Base-by-base conservation (phyloP, 2,113 vertebrate genomes). In the Anarhynchus alexandrinus region DNA sequence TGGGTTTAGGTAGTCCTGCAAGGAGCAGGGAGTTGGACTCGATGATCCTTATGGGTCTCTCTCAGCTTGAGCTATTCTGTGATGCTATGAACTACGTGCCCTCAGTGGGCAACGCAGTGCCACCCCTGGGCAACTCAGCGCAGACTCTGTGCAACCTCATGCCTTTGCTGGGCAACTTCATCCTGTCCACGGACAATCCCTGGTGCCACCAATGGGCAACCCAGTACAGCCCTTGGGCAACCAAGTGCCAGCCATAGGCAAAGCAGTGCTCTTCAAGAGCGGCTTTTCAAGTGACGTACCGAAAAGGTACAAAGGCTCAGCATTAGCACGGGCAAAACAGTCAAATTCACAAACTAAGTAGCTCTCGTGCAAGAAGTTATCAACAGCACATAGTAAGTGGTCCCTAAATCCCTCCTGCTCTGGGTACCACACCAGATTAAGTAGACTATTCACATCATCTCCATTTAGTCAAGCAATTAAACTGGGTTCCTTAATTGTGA, bases 351-450 rank as follows among this genome's bases (percentile, higher is more conserved):
- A 49, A 42, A 18, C 8, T 14, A 29, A 21, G 29, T 8, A 21
- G 54, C 51, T 49, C 40, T 47, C 7, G 9, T 23, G 59, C 4
- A 61, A 87, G 66, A 69, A 49, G 36, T 40, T 43, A n/a, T 13
- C 69, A 49, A 40, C 43, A 6, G 55, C 49, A 52, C 29, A 5
- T 16, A 40, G 23, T 8, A 22, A 38, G 9, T 10, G 34, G 21
- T 54, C 34, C 27, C 59, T 36, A 71, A 1, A 54, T 7, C 49
- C 45, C 51, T 49, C 3, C 0, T 40, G 52, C 23, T 49, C 64
- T 26, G 51, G 25, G 23, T 5, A 6, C 14, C 58, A 32, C 36
- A n/a, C 36, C 0, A 0, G 58, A 71, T 19, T 30, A 11, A 62
- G n/a, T 2, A 17, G 43, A 57, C 13, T 76, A 6, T 55, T 88